Base-by-base conservation (phyloP, 2,797 vertebrate genomes). In the Hafferia zeledoni region DNA sequence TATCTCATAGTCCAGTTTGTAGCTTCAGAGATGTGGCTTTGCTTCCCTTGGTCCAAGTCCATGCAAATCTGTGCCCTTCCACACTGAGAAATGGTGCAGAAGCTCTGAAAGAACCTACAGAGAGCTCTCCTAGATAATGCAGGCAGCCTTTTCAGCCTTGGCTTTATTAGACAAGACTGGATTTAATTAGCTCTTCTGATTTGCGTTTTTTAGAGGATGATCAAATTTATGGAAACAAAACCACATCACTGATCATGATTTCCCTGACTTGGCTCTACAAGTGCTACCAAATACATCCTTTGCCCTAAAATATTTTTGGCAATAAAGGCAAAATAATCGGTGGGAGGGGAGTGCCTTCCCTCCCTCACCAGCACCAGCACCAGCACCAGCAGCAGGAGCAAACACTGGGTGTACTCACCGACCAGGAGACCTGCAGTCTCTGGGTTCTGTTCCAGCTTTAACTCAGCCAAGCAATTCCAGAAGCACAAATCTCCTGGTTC, bases 1-100 rank as follows among this genome's bases (percentile, higher is more conserved):
- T 97, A 96, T 96, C 95, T 96, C 70, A 18, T 47, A 56, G 83
- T 90, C 93, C 92, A 96, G 92, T 96, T 96, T 96, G 96, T 91
- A 95, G 85, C 71, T 86, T 75, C 92, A 71, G 85, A 93, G 53
- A 83, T 0, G 56, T 3, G 81, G 75, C 79, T 94, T 88, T 71
- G 68, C 93, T 91, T 90, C 61, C 61, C 52, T 53, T 89, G 85
- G 80, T 96, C 94, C 83, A 82, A 94, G 78, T 86, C 96, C 91
- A 93, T 85, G 83, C 77, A 94, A 94, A 92, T 95, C 60, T 30
- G 56, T 31, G 59, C 61, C 83, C 80, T 90, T 69, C 44, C 63
- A 65, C n/a, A 28, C 56, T 86, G 71, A 56, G 27, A 72, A 88
- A 52, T 56, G 76, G 52, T 72, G 70, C 52, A 69, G 79, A 59